These are phyloP conservation scores for Callospermophilus lateralis DNA, from an alignment of 2,113 vertebrate genomes.

Conservation along the genomic window DNA sequence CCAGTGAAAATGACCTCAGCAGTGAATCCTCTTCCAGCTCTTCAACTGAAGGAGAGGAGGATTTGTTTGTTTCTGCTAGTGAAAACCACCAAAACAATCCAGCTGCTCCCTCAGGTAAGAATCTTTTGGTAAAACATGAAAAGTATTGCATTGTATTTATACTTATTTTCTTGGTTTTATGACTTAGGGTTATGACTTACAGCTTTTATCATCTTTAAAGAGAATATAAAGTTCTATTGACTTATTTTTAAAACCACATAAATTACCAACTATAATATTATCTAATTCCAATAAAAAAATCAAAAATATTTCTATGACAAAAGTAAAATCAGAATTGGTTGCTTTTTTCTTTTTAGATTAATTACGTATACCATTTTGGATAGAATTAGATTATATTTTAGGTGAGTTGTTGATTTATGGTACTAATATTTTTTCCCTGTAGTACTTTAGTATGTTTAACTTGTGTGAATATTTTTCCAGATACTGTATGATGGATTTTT, in stretches of 20 bases:
- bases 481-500: background rate
- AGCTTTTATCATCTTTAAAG: background rate
- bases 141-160: background rate
- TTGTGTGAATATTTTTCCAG: constrained; percentile 41
- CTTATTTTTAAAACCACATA: constrained; percentile 29
- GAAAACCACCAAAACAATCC: constrained; percentile 95
- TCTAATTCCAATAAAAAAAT: background rate
- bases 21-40: constrained; percentile 95
- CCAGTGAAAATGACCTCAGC: constrained; percentile 95
- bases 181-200: background rate
- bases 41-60: constrained; percentile 96
- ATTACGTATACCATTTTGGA: background rate
- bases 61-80: constrained; percentile 94
- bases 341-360: background rate
- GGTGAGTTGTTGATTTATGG: constrained; percentile 9
- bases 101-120: constrained; percentile 94
- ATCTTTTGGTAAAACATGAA: background rate
- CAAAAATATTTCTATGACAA: background rate
- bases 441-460: constrained; percentile 22
- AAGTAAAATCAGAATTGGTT: background rate
- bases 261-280: background rate
- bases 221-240: background rate
- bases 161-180: background rate
- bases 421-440: background rate
- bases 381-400: background rate